These are phyloP conservation scores for Neotragus pygmaeus DNA, from an alignment of 2,113 vertebrate species.

Conservation along the genomic window DNA sequence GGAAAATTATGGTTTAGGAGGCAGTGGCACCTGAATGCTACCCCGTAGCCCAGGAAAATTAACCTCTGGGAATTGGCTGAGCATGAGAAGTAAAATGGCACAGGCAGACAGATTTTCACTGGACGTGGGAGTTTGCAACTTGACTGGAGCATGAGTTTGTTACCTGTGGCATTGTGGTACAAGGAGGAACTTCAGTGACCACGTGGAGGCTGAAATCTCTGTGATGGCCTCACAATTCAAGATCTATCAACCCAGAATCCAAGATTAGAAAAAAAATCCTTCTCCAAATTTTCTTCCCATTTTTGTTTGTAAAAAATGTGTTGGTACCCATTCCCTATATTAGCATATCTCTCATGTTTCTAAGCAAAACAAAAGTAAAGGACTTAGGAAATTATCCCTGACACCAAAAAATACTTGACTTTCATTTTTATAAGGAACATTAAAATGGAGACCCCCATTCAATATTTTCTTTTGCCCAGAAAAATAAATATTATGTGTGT, in stretches of 20 bases:
- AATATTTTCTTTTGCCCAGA: not conserved
- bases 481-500: not conserved
- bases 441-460: not conserved
- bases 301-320: not conserved
- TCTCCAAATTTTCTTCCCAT: not conserved
- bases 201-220: not conserved
- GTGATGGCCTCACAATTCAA: not conserved
- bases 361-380: not conserved
- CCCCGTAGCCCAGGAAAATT: not conserved
- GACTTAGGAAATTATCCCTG: not conserved
- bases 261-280: not conserved
- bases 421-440: not conserved
- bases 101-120: not conserved
- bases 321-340: not conserved
- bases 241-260: not conserved
- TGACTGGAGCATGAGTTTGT: not conserved
- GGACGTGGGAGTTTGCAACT: not conserved
- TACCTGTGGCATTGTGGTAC: not conserved
- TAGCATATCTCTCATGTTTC: not conserved
- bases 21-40: not conserved
- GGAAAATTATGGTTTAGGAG: not conserved
- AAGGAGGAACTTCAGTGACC: not conserved
- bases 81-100: not conserved
- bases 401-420: not conserved
- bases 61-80: not conserved